Evolutionary conservation across 2,888 invertebrate genomes (phyloP), one percentile per base, ranked within the genome.

Genomic region (Synanthedon andrenaeformis): DNA sequence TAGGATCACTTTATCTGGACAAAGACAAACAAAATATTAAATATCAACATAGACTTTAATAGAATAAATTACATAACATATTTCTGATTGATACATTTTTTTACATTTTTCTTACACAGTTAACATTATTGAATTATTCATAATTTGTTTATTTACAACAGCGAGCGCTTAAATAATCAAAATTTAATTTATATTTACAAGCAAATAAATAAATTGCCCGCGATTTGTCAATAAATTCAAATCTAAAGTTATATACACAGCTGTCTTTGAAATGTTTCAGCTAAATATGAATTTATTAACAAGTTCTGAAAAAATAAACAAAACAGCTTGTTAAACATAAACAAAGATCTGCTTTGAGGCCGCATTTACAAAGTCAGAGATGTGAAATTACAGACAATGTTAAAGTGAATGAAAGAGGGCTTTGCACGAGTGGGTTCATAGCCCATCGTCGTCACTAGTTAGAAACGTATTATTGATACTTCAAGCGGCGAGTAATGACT

Each of bases 41-140:
- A 59, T 66, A 62, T 64, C 61, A 70, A 72, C 72, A 72, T 72
- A 69, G 57, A 70, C 59, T 71, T 72, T 69, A 72, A 64, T 72
- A 69, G 57, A 70, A 54, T 60, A 54, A 65, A 65, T 61, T 64
- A 65, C 61, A 59, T 61, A 61, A 58, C 55, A 57, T 60, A 61
- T 54, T 45, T 12, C 57, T 54, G 56, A 56, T 54, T 50, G 53
- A 55, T 59, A 56, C 62, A 62, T 68, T 62, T 61, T 60, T 61
- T 67, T 62, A 67, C 55, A 45, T 52, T 58, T 56, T 56, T 53
- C 59, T 41, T 55, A 49, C 51, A 53, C 42, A 53, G 50, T 51
- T 28, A 51, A 53, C 50, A 17, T 41, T 50, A 50, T 52, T 42
- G 23, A 10, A 54, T 51, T 51, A 54, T 52, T 48, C 52, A 52